Evolutionary conservation across 2,113 vertebrate genomes (phyloP), one percentile per base, ranked within the genome.

Genomic region (Blennius ocellaris): DNA sequence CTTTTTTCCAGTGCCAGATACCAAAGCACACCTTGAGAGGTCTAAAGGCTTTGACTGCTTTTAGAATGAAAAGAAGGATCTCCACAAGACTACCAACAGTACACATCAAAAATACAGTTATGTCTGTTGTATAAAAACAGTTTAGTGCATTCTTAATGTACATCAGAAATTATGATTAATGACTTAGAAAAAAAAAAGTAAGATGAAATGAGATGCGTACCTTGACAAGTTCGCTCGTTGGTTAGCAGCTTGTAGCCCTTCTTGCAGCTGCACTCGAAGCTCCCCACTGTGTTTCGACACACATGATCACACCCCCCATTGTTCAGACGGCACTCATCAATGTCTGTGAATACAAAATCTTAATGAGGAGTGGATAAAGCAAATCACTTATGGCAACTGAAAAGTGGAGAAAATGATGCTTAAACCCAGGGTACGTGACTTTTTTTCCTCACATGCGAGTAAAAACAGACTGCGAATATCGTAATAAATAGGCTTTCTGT

Each of bases 161-260:
- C 21, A 30, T 30, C 21, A 30, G 2, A 30, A 30, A 30, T 30
- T 30, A 30, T 4, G 21, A 30, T 30, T 30, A 30, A 30, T 30
- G 21, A 30, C 21, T 30, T 30, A 30, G 4, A 30, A 4, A 30
- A 30, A 30, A 30, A 30, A 30, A 30, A 4, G 21, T 2, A 30
- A 30, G 21, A 30, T 2, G 21, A 30, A 30, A 2, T 2, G 21
- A 2, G 21, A 30, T 30, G 21, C 92, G 85, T 84, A 98, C 97
- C 97, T 95, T 98, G 97, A 86, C 97, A 99, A 44, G 94, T 98
- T 81, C 97, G 94, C 85, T 99, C 97, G 3, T 99, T 98, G 91
- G 98, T 99, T 88, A 99, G 94, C 71, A 99, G 94, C 80, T 99
- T 99, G 92, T 98, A 99, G 83, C 97, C 97, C 72, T 99, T 99